These are phyloP conservation scores for Sebastes baramenuke DNA, from an alignment of 2,797 vertebrate genomes.

Conservation along the genomic window DNA sequence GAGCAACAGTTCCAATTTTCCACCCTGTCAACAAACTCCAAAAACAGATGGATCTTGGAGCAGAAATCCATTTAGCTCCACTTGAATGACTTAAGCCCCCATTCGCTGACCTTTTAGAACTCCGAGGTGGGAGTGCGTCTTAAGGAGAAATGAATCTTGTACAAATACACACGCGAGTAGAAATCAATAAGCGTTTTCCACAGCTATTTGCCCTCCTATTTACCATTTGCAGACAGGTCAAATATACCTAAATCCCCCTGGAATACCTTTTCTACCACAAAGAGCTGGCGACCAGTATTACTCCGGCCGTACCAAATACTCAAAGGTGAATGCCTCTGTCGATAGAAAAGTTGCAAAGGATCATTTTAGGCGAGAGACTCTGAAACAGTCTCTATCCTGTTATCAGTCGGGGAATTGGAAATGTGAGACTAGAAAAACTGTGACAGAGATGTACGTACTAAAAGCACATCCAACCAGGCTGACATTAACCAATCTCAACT, in stretches of 20 bases:
- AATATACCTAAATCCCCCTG: slow-evolving; percentile 50
- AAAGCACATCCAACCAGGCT: not conserved
- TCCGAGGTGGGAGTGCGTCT: slow-evolving; percentile 42
- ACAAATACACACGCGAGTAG: slow-evolving; percentile 58
- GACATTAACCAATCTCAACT: not conserved
- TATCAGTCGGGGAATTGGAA: not conserved
- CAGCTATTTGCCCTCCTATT: slow-evolving; percentile 47
- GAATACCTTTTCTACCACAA: slow-evolving; percentile 35
- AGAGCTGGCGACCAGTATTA: not conserved
- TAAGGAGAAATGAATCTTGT: slow-evolving; percentile 67
- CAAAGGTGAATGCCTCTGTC: slow-evolving; percentile 2
- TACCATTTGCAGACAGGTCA: slow-evolving; percentile 58
- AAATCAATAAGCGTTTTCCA: slow-evolving; percentile 75
- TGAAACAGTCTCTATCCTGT: not conserved
- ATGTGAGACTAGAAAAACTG: slow-evolving; percentile 3
- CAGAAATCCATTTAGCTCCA: slow-evolving; percentile 77
- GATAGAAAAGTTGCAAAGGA: not conserved
- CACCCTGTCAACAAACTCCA: slow-evolving; percentile 73
- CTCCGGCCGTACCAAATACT: not conserved
- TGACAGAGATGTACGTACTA: not conserved
- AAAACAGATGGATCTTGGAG: slow-evolving; percentile 75
- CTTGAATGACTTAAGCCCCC: slow-evolving; percentile 71
- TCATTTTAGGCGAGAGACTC: slow-evolving; percentile 8
- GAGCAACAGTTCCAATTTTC: slow-evolving; percentile 74
- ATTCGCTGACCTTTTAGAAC: slow-evolving; percentile 68